phyloP scores from a whole-genome alignment of 2,888 invertebrate genomes.

The Andrena flavipes region DNA sequence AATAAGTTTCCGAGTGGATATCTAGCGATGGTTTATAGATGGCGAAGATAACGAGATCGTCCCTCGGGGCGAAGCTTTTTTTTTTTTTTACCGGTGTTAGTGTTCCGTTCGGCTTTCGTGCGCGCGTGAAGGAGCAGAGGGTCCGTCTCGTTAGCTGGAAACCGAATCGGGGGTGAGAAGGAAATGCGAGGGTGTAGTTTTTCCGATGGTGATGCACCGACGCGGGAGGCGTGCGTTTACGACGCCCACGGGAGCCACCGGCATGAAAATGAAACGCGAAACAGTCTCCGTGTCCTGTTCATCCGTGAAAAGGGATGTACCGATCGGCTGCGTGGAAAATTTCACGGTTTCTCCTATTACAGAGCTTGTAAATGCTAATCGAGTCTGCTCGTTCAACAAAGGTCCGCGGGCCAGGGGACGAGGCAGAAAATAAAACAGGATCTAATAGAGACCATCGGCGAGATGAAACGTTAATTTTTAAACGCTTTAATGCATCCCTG shows the following conservation, averaged over 20 bases:
- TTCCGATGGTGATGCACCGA: constrained; percentile 72
- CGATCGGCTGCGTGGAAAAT: constrained; percentile 16
- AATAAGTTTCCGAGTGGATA: not conserved
- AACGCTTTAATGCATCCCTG: constrained; percentile 29
- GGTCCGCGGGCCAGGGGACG: not conserved
- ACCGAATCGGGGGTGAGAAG: constrained; percentile 67
- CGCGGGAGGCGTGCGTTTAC: constrained; percentile 71
- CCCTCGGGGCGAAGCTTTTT: constrained; percentile 31
- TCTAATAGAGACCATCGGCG: not conserved
- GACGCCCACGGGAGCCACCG: constrained; percentile 70
- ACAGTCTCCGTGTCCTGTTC: constrained; percentile 49
- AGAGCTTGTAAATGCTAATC: too few relatives aligned
- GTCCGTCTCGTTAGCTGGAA: constrained; percentile 69
- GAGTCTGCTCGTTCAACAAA: too few relatives aligned
- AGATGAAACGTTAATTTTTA: constrained; percentile 45
- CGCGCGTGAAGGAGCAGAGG: constrained; percentile 23
- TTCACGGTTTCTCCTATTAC: not conserved
- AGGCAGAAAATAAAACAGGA: not conserved
- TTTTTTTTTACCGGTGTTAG: constrained; percentile 39
- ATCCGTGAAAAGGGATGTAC: constrained; percentile 37
- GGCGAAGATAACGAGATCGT: constrained; percentile 49
- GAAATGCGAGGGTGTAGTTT: constrained; percentile 65
- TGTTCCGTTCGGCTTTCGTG: not conserved
- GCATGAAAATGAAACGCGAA: constrained; percentile 76
- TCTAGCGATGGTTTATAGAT: constrained; percentile 35